Evolutionary conservation across 2,797 vertebrate species (phyloP), one percentile per base, ranked within the genome.

Genomic region (Danionella dracula): DNA sequence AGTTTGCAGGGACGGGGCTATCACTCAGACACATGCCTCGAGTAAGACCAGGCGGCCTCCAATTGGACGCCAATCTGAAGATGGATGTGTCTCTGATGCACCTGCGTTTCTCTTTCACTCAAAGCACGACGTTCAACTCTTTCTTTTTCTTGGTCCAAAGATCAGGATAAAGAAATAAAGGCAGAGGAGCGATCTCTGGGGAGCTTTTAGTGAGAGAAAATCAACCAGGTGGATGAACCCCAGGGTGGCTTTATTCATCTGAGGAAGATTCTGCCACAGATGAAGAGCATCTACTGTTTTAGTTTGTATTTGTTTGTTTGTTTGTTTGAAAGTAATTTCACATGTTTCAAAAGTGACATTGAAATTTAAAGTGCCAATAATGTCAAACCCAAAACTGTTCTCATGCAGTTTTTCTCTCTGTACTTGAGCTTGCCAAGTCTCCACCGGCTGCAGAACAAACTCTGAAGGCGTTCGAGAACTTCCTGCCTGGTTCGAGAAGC

Each of bases 341-440:
- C 5, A 4, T 11, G 6, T 8, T 23, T 50, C 6, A 49, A 32
- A 1, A 51, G 45, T 49, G 12, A 29, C 32, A 7, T 61, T 38
- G 31, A 66, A 71, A 67, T 66, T 64, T 70, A 62, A 81, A 60
- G 86, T 89, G 88, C 86, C 88, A 89, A 85, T 41, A 45, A 38
- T 66, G 51, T 40, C 5, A 7, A 76, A 55, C 40, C 76, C 66
- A 61, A 78, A 75, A 38, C 23, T 15, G 15, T n/a, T n/a, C n/a
- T n/a, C n/a, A n/a, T n/a, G n/a, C n/a, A n/a, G n/a, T n/a, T n/a
- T n/a, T n/a, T n/a, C n/a, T n/a, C 58, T 64, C 58, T 78, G 76
- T 57, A 41, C 67, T 72, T 50, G 44, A 34, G 27, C n/a, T n/a
- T n/a, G n/a, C n/a, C n/a, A n/a, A n/a, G n/a, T n/a, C n/a, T n/a